Evolutionary conservation across 2,888 invertebrate genomes (phyloP).

Genomic region (Craniophora ligustri): DNA sequence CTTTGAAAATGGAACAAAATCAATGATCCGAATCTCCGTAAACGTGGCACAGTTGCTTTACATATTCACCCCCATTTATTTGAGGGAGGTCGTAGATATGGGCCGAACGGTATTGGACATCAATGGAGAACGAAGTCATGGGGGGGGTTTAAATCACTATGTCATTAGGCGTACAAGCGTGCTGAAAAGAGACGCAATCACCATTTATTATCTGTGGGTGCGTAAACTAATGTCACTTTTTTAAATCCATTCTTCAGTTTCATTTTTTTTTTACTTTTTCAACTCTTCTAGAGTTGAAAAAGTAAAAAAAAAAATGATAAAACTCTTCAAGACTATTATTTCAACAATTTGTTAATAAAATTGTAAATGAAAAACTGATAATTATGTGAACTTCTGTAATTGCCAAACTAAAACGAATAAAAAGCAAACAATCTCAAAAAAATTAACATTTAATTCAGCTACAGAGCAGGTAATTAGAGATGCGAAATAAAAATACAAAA

Average conservation of each 20-base stretch:
- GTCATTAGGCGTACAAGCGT: not conserved
- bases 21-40: slow-evolving; percentile 39
- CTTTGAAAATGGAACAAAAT: slow-evolving; percentile 46
- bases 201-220: not conserved
- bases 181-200: not conserved
- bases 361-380: too few species aligned
- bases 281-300: too few species aligned
- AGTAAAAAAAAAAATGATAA: too few species aligned
- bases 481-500: not conserved
- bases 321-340: too few species aligned
- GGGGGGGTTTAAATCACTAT: not conserved
- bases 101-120: slow-evolving; percentile 16
- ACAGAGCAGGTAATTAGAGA: too few species aligned
- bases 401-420: too few species aligned
- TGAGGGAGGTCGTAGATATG: slow-evolving; percentile 1
- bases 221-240: not conserved
- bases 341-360: too few species aligned
- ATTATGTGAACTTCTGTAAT: too few species aligned
- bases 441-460: too few species aligned
- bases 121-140: slow-evolving; percentile 24
- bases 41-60: slow-evolving; percentile 21
- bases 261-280: too few species aligned
- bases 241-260: too few species aligned
- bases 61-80: slow-evolving; percentile 27
- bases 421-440: too few species aligned